phyloP scores from a whole-genome alignment of 2,113 vertebrate genomes.

The Cranoglanis bouderius region DNA sequence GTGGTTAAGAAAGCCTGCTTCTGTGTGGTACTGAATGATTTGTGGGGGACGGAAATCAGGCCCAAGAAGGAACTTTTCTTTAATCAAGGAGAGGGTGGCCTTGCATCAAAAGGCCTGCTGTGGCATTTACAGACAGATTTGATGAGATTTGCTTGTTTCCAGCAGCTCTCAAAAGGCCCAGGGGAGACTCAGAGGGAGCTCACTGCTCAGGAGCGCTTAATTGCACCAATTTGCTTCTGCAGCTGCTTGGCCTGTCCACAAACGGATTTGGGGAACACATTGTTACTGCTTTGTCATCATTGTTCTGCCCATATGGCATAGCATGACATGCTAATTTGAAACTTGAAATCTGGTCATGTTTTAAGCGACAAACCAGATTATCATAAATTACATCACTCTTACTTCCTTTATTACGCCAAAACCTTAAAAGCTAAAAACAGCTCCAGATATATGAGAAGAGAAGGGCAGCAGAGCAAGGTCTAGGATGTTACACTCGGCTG shows the following conservation, averaged over 20 bases:
- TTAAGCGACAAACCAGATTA: slow-evolving; percentile 40
- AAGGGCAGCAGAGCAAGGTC: slow-evolving; percentile 17
- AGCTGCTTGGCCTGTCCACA: slow-evolving; percentile 61
- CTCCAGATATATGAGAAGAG: neutral
- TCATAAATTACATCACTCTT: slow-evolving; percentile 35
- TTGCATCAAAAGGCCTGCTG: slow-evolving; percentile 71
- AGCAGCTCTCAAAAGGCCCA: slow-evolving; percentile 53
- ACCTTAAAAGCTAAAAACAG: slow-evolving; percentile 13
- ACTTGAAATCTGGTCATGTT: neutral
- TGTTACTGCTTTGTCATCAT: slow-evolving; percentile 44
- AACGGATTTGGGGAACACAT: slow-evolving; percentile 46
- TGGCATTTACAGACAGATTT: slow-evolving; percentile 68
- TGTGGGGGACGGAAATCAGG: slow-evolving; percentile 29
- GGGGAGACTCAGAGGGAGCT: slow-evolving; percentile 60
- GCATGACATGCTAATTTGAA: slow-evolving; percentile 20
- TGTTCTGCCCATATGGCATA: slow-evolving; percentile 1
- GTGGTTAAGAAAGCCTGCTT: slow-evolving; percentile 51
- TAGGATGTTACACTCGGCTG: slow-evolving; percentile 62
- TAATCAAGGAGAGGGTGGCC: slow-evolving; percentile 73
- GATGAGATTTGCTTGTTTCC: slow-evolving; percentile 67
- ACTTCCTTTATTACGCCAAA: slow-evolving; percentile 10
- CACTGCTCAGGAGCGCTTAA: slow-evolving; percentile 62
- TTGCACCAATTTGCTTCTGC: slow-evolving; percentile 63
- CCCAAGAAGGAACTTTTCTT: slow-evolving; percentile 60
- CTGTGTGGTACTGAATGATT: slow-evolving; percentile 63